phyloP scores from a whole-genome alignment of 2,888 invertebrate species.

The Metellina segmentata region DNA sequence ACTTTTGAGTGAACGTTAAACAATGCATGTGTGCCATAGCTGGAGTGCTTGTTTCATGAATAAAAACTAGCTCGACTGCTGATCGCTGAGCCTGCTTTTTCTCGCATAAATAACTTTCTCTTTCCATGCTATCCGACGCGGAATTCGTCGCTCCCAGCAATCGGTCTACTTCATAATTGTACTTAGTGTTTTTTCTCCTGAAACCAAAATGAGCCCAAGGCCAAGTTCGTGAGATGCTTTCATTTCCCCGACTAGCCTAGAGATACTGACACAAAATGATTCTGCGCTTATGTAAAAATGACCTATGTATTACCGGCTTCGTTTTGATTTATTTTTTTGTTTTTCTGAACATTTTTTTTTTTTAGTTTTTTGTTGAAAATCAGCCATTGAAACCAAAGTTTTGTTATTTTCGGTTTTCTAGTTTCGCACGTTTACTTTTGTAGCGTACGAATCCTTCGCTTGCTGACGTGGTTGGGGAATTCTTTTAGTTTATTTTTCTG shows the following conservation, averaged over 20 bases:
- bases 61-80: not conserved
- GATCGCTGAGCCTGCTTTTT: not conserved
- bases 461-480: not conserved
- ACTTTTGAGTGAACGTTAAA: conserved; percentile 16
- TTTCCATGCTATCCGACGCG: not conserved
- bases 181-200: not conserved
- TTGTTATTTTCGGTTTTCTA: too few relatives aligned
- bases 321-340: not conserved
- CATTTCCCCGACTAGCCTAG: conserved; percentile 5
- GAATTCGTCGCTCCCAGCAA: conserved; percentile 7
- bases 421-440: not conserved
- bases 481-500: too few relatives aligned
- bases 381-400: too few relatives aligned
- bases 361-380: not conserved
- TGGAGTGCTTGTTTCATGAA: not conserved
- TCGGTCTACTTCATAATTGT: conserved; percentile 22
- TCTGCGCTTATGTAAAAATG: not conserved
- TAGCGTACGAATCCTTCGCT: not conserved
- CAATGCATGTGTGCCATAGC: conserved; percentile 24
- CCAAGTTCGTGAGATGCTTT: not conserved
- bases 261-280: conserved; percentile 6
- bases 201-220: not conserved
- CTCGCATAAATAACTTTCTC: conserved; percentile 4
- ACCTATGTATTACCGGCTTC: not conserved
- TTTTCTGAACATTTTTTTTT: too few relatives aligned